Conservation (phyloP, 2,888 invertebrate genomes). For the Hypercompe scribonia region DNA sequence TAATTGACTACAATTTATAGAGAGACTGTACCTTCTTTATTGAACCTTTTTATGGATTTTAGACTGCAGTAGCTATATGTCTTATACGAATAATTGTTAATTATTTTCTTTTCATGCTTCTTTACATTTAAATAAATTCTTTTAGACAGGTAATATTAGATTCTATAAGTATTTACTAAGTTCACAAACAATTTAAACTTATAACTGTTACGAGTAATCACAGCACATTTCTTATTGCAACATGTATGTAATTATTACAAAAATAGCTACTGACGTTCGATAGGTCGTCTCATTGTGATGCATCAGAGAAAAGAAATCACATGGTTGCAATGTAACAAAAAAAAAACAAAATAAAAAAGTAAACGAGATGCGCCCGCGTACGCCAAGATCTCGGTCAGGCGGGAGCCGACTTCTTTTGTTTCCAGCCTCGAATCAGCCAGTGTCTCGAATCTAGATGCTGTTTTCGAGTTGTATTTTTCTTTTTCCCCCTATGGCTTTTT, state of each 20-base stretch:
- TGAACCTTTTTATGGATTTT: constrained; percentile 8
- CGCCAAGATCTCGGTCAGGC: constrained; percentile 86
- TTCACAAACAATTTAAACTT: neutral
- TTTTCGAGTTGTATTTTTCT: constrained; percentile 73
- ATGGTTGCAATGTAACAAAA: constrained; percentile 76
- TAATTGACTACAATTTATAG: constrained; percentile 42
- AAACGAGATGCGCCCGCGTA: constrained; percentile 81
- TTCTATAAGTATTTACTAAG: neutral
- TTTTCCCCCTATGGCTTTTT: constrained; percentile 79
- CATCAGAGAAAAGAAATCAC: constrained; percentile 83
- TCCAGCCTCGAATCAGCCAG: constrained; percentile 84
- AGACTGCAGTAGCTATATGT: constrained; percentile 35
- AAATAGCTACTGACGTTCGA: constrained; percentile 80
- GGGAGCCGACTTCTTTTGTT: constrained; percentile 85
- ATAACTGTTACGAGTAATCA: neutral
- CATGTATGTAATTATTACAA: constrained; percentile 71
- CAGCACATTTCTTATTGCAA: constrained; percentile 47
- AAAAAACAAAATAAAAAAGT: constrained; percentile 68
- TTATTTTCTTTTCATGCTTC: neutral
- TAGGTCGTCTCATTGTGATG: constrained; percentile 84
- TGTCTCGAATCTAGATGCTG: constrained; percentile 86
- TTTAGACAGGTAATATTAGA: neutral
- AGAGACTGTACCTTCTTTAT: constrained; percentile 15
- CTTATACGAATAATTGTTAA: neutral
- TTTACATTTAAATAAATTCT: neutral